Evolutionary conservation across 2,797 vertebrate genomes (phyloP), one percentile per base, ranked within the genome.

Genomic region (Tokudaia muenninki): DNA sequence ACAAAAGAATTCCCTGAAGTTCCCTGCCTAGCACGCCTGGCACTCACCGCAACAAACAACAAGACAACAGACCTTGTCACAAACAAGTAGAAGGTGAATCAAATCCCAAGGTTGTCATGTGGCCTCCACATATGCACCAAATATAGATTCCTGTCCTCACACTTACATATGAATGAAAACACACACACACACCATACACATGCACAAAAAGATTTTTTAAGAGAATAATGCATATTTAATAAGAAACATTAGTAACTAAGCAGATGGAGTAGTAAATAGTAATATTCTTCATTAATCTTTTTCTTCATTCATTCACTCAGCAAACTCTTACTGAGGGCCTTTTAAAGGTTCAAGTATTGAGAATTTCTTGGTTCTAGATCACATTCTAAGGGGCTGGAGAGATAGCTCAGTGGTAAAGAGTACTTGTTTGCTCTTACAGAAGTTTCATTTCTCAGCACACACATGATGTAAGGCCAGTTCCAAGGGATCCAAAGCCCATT

Each of bases 281-380:
- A 82, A 65, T 1, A 57, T 78, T 55, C 7, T 83, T 52, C n/a
- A 91, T 29, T 61, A 44, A 47, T 70, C 88, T 41, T 44, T 81
- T 92, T 34, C 75, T 63, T 87, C 92, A 47, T 78, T 94, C 22
- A 84, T 50, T 87, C n/a, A 84, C 70, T 74, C 77, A 90, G n/a
- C 29, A 65, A 74, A n/a, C 19, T 72, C 29, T 63, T 12, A 29
- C 61, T 87, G 34, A 16, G 16, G 67, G 34, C 34, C 67, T n/a
- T 94, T 55, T 61, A 50, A 87, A 34, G 72, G 12, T 70, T 91
- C 0, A 26, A 6, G 31, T 31, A 84, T 9, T 37, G 41, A 65
- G 22, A 72, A 63, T 77, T 80, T 75, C 37, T 83, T 47, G 80
- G 24, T 50, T 92, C 31, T 44, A 26, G 61, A 91, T 81, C 0